These are phyloP conservation scores for Dermolepida albohirtum DNA, from an alignment of 2,888 invertebrate species.

Conservation along the genomic window DNA sequence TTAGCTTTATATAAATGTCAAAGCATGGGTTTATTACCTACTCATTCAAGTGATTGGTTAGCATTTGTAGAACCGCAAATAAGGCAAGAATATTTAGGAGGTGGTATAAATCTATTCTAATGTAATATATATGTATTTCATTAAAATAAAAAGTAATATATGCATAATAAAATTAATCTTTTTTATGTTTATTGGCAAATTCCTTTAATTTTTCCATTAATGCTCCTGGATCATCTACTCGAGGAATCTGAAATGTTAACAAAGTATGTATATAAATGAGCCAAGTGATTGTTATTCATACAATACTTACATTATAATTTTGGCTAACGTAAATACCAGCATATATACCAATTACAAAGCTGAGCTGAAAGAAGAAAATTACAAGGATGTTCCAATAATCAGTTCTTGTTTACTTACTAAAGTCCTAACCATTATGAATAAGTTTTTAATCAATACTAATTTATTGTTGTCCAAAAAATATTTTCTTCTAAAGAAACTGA, in stretches of 20 bases:
- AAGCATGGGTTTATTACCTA: constrained; percentile 96
- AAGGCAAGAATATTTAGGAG: constrained; percentile 86
- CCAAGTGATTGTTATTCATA: constrained; percentile 13
- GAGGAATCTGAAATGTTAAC: constrained; percentile 78
- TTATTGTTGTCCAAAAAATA: constrained; percentile 18
- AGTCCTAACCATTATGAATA: constrained; percentile 58
- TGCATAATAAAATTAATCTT: constrained; percentile 60
- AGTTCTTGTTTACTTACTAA: constrained; percentile 55
- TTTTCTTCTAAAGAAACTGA: not conserved
- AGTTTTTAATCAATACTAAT: constrained; percentile 29
- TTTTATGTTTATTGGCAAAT: constrained; percentile 76
- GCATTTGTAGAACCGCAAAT: constrained; percentile 95
- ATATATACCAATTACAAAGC: constrained; percentile 77
- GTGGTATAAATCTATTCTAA: constrained; percentile 77
- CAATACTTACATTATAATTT: constrained; percentile 76
- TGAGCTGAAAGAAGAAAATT: constrained; percentile 69
- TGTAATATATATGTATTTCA: constrained; percentile 43
- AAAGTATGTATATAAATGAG: constrained; percentile 19
- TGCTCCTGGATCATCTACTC: constrained; percentile 85
- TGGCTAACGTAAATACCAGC: constrained; percentile 80
- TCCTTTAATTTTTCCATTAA: constrained; percentile 78
- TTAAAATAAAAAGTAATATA: constrained; percentile 52
- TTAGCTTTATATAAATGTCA: constrained; percentile 97
- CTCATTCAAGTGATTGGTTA: constrained; percentile 98
- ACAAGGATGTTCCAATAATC: constrained; percentile 29